Conservation (phyloP, 2,888 invertebrate genomes). For the Xylophagus ater region DNA sequence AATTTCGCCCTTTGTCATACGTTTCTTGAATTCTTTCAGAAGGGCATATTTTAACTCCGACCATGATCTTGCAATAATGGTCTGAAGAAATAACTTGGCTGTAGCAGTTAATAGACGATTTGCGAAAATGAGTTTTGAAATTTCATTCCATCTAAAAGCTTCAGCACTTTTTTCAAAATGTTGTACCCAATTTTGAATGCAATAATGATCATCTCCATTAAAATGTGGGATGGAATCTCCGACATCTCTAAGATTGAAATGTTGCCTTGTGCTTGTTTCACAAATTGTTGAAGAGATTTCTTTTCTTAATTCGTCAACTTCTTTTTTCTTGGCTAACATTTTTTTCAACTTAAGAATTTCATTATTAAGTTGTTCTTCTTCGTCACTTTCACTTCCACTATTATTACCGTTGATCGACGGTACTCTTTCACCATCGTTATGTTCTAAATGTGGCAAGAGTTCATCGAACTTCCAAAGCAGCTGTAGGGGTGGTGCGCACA, state of each 20-base stretch:
- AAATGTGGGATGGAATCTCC: neutral
- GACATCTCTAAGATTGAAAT: neutral
- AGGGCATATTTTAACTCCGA: neutral
- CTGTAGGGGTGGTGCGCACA: no score
- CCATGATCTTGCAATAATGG: neutral
- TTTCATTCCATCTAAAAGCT: neutral
- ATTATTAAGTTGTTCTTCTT: no score
- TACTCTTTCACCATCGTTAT: no score
- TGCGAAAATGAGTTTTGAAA: neutral
- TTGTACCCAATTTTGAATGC: neutral
- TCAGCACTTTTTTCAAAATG: slow-evolving; percentile 1
- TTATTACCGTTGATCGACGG: no score
- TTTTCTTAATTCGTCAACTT: no score
- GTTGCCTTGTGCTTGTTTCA: no score
- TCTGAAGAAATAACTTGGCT: slow-evolving; percentile 1
- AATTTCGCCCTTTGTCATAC: neutral
- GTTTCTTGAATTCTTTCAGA: neutral
- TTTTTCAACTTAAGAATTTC: no score
- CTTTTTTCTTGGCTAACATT: no score
- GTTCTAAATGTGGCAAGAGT: no score
- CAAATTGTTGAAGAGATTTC: no score
- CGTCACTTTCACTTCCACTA: no score
- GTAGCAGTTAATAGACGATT: neutral
- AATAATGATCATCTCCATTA: slow-evolving; percentile 2
- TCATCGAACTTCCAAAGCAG: no score